Percentiles rank a stretch among this genome's conserved stretches.
Conservation (phyloP, 2,113 vertebrate genomes). For the Aplodontia rufa region DNA sequence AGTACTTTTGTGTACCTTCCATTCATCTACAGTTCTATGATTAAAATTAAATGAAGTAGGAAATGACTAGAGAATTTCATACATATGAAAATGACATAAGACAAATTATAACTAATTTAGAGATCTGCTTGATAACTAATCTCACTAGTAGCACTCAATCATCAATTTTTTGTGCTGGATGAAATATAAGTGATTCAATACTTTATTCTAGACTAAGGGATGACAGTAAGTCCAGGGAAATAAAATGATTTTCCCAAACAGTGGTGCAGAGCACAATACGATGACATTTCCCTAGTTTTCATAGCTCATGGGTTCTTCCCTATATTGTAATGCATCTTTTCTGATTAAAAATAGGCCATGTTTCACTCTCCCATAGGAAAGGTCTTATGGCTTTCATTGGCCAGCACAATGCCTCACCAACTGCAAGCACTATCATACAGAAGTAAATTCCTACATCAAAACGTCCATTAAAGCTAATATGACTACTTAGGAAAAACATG, state of each 20-base stretch:
- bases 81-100: neutral
- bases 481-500: neutral
- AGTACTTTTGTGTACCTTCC: constrained; percentile 19
- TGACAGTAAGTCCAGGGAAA: neutral
- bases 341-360: neutral
- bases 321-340: neutral
- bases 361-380: neutral
- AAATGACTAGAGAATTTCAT: constrained; percentile 27
- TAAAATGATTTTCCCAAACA: neutral
- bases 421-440: neutral
- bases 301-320: neutral
- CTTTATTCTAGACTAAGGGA: constrained; percentile 37
- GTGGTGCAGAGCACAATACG: neutral
- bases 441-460: neutral
- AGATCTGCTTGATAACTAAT: neutral
- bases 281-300: neutral
- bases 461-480: neutral
- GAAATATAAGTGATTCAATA: neutral
- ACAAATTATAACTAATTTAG: constrained; percentile 1
- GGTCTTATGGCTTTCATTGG: neutral
- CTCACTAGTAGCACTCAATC: neutral
- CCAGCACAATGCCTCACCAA: neutral
- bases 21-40: neutral
- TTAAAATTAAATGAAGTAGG: constrained; percentile 29
- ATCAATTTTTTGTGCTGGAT: neutral